These are phyloP conservation scores for Acleris laterana DNA, from an alignment of 2,888 invertebrate genomes.

Conservation along the genomic window DNA sequence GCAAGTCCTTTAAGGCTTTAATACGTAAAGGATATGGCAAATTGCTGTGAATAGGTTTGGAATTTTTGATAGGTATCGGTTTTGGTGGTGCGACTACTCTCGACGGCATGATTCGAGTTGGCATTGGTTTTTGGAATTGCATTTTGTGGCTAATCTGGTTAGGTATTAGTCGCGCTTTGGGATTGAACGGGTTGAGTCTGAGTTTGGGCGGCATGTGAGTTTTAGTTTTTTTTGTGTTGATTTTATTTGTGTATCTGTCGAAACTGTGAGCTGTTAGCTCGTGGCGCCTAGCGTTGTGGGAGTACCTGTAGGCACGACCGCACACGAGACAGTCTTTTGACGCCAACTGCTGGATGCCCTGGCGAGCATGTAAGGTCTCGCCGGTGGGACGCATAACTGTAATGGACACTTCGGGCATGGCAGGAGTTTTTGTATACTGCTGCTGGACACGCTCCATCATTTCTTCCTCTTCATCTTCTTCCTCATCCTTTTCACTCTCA, in stretches of 20 bases:
- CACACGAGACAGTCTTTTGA: slow-evolving; percentile 81
- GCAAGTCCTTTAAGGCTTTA: slow-evolving; percentile 80
- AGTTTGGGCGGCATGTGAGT: slow-evolving; percentile 71
- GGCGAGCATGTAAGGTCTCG: slow-evolving; percentile 72
- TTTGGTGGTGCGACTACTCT: slow-evolving; percentile 65
- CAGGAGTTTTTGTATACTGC: slow-evolving; percentile 56
- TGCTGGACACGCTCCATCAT: slow-evolving; percentile 51
- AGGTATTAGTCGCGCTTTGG: slow-evolving; percentile 79
- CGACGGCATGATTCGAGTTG: slow-evolving; percentile 62
- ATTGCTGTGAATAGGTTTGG: slow-evolving; percentile 66
- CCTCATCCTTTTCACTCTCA: slow-evolving; percentile 70
- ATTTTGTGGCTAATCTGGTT: slow-evolving; percentile 78
- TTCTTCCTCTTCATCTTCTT: slow-evolving; percentile 67
- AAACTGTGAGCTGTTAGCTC: slow-evolving; percentile 78
- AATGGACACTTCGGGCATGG: slow-evolving; percentile 78
- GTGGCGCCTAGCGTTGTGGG: slow-evolving; percentile 79
- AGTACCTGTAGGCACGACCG: slow-evolving; percentile 78
- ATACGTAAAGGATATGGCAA: slow-evolving; percentile 78
- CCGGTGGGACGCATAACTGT: slow-evolving; percentile 78
- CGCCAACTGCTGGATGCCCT: slow-evolving; percentile 79
- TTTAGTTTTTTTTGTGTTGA: slow-evolving; percentile 62
- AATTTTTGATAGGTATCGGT: slow-evolving; percentile 70
- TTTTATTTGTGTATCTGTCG: slow-evolving; percentile 80
- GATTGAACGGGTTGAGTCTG: slow-evolving; percentile 79
- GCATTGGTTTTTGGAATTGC: slow-evolving; percentile 66